phyloP scores from a whole-genome alignment of 2,888 invertebrate genomes.

The Xylocampa areola region DNA sequence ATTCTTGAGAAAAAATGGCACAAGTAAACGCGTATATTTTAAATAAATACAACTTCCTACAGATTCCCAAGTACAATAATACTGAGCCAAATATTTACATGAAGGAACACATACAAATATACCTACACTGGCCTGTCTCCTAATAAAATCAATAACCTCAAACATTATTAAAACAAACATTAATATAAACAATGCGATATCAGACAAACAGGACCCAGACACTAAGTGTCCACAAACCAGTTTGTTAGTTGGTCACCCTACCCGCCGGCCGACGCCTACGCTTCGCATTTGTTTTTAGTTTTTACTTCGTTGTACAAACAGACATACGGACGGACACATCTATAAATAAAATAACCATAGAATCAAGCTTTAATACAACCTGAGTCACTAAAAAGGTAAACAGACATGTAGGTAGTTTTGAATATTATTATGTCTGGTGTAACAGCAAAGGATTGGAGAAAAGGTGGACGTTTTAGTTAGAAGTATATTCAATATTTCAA shows the following conservation, averaged over 20 bases:
- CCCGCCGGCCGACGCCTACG: constrained; percentile 62
- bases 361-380: constrained; percentile 30
- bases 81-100: background rate
- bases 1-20: constrained; percentile 5
- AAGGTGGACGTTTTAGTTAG: too few species aligned
- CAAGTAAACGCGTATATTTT: constrained; percentile 7
- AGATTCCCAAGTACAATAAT: background rate
- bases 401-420: too few species aligned
- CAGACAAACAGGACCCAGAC: constrained; percentile 9
- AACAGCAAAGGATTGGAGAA: too few species aligned
- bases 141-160: constrained; percentile 39
- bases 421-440: too few species aligned
- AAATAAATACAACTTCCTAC: too few species aligned
- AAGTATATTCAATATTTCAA: too few species aligned
- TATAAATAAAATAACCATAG: constrained; percentile 41
- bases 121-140: background rate
- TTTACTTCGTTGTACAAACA: constrained; percentile 48
- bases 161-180: constrained; percentile 49
- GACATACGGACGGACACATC: constrained; percentile 32
- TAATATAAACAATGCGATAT: constrained; percentile 44
- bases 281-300: constrained; percentile 65
- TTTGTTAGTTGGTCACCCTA: constrained; percentile 51
- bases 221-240: constrained; percentile 56
- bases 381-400: constrained; percentile 11
- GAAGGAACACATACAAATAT: background rate